phyloP scores from a whole-genome alignment of 2,113 vertebrate genomes.

The Rhabdornis inornatus region DNA sequence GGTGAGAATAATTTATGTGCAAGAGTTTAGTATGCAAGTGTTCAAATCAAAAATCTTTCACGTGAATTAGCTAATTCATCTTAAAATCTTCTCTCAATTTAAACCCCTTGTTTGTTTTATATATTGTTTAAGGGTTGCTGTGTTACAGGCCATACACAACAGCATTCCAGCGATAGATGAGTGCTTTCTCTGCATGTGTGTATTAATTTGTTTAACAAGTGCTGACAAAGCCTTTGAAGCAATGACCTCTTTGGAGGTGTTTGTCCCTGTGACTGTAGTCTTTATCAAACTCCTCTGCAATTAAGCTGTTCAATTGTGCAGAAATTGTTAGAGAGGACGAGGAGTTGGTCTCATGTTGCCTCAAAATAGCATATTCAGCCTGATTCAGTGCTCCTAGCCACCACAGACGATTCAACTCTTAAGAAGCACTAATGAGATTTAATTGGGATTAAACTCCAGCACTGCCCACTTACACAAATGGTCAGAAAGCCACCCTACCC shows the following conservation, averaged over 20 bases:
- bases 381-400: conserved; percentile 24
- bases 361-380: conserved; percentile 22
- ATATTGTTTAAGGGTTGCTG: neutral
- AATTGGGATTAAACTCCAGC: conserved; percentile 40
- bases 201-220: neutral
- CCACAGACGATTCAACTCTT: conserved; percentile 31
- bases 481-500: conserved; percentile 22
- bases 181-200: neutral
- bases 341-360: neutral
- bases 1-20: neutral
- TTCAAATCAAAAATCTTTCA: neutral
- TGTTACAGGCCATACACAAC: neutral
- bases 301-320: neutral
- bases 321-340: neutral
- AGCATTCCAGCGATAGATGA: neutral
- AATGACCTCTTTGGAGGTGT: neutral
- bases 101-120: neutral
- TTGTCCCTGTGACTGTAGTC: neutral
- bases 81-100: neutral
- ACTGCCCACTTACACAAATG: conserved; percentile 57
- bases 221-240: neutral
- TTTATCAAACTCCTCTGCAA: neutral
- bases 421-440: conserved; percentile 61
- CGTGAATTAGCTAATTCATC: neutral
- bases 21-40: neutral